Percentiles rank a stretch among this genome's conserved stretches.
Evolutionary conservation across 1,140 invertebrate genomes (phyloP).

Genomic region (Wasmannia auropunctata): DNA sequence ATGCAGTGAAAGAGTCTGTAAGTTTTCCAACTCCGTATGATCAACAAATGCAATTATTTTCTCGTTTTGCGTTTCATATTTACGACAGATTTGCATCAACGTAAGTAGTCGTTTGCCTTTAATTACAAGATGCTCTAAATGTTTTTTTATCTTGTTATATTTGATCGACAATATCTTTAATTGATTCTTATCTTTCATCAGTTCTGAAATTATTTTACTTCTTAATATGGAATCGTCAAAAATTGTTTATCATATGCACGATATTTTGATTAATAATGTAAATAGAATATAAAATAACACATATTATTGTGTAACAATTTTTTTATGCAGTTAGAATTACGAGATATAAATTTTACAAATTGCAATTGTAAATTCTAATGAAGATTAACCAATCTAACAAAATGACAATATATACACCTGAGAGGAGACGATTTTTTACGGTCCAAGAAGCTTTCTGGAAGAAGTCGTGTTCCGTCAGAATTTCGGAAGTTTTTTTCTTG

Average conservation of each 20-base stretch:
- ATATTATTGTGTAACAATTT: not conserved
- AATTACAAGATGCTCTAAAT: not conserved
- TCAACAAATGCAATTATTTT: slow-evolving; percentile 65
- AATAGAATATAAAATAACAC: not conserved
- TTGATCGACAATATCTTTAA: slow-evolving; percentile 69
- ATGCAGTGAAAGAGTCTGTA: not conserved
- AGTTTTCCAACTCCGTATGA: not conserved
- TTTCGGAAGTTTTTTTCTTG: slow-evolving; percentile 65
- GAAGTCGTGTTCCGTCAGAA: slow-evolving; percentile 66
- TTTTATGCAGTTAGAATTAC: not conserved
- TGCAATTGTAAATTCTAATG: not conserved
- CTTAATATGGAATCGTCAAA: not conserved
- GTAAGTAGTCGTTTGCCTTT: slow-evolving; percentile 54
- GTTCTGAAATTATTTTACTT: slow-evolving; percentile 69
- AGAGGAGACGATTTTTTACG: slow-evolving; percentile 68
- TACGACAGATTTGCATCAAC: slow-evolving; percentile 75
- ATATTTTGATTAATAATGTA: not conserved
- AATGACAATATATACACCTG: slow-evolving; percentile 49
- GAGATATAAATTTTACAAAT: not conserved
- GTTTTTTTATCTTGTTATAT: slow-evolving; percentile 63
- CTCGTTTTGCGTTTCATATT: slow-evolving; percentile 78
- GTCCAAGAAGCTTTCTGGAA: slow-evolving; percentile 66
- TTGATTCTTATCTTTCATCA: slow-evolving; percentile 68
- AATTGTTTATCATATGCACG: not conserved
- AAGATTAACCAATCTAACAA: not conserved